phyloP scores from a whole-genome alignment of 2,113 vertebrate genomes.

The Salminus brasiliensis region DNA sequence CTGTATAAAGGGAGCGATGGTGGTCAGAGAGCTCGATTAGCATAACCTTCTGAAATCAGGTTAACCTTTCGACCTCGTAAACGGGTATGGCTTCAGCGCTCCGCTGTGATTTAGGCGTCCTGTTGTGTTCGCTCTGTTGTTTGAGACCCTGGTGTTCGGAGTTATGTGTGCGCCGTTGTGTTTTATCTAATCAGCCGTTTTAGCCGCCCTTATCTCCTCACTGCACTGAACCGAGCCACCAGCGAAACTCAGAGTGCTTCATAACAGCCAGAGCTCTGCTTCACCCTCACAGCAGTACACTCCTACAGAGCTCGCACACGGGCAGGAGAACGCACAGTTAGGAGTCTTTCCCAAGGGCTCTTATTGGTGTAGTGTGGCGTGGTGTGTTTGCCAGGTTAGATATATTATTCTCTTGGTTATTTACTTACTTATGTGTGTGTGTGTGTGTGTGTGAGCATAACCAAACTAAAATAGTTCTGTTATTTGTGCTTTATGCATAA shows the following conservation, averaged over 20 bases:
- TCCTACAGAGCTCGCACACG: not conserved
- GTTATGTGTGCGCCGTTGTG: not conserved
- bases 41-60: not conserved
- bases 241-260: not conserved
- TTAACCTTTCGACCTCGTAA: not conserved
- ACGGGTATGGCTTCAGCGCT: not conserved
- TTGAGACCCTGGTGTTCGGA: not conserved
- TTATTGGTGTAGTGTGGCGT: no score
- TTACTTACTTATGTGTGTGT: no score
- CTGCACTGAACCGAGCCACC: not conserved
- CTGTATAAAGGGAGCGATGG: not conserved
- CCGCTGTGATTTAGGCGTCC: not conserved
- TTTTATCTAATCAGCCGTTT: conserved; percentile 38
- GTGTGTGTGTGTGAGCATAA: no score
- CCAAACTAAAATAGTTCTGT: no score
- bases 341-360: no score
- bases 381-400: no score
- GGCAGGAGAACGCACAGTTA: no score
- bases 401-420: no score
- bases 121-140: not conserved
- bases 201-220: conserved; percentile 21
- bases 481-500: no score
- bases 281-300: not conserved
- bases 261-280: no score
- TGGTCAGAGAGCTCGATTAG: not conserved